Conservation (phyloP, 30 jellyfish, hydroid and myxozoan species). For the Aurelia sp. region DNA sequence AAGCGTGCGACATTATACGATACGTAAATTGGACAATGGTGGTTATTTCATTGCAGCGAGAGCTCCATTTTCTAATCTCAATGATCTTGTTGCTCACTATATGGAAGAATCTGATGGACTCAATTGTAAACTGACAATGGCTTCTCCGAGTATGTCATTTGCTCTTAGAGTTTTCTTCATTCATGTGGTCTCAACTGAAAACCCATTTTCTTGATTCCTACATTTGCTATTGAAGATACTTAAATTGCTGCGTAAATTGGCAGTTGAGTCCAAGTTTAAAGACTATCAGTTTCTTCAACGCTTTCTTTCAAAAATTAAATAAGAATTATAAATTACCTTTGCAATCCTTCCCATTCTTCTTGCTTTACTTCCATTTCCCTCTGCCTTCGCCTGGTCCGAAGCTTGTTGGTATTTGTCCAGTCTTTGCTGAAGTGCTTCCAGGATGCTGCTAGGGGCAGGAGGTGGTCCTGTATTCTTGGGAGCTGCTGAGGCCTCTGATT, state of each 20-base stretch:
- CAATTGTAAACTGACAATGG: conserved; percentile 77
- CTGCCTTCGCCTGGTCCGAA: conserved; percentile 85
- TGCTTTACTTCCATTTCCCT: conserved; percentile 92
- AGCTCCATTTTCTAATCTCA: conserved; percentile 88
- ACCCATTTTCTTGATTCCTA: too few species aligned
- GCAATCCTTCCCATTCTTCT: conserved; percentile 95
- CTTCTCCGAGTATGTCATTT: conserved; percentile 71
- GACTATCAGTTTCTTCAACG: too few species aligned
- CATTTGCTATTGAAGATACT: too few species aligned
- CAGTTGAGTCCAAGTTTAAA: too few species aligned
- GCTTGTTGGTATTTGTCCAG: conserved; percentile 83
- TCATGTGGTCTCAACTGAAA: neutral
- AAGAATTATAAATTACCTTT: conserved; percentile 47
- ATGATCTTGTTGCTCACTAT: conserved; percentile 88
- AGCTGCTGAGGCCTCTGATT: conserved; percentile 13
- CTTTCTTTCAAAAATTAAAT: too few species aligned
- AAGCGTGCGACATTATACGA: conserved; percentile 87
- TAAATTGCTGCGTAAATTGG: too few species aligned
- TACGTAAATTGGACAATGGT: conserved; percentile 92
- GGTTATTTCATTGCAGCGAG: conserved; percentile 97
- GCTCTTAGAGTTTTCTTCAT: too few species aligned
- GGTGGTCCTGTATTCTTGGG: conserved; percentile 56
- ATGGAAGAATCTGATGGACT: conserved; percentile 95
- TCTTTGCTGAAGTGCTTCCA: conserved; percentile 92
- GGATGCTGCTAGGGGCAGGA: conserved; percentile 68